Conservation (phyloP, 2,113 vertebrate species). For the Rhinopomastus cyanomelas region DNA sequence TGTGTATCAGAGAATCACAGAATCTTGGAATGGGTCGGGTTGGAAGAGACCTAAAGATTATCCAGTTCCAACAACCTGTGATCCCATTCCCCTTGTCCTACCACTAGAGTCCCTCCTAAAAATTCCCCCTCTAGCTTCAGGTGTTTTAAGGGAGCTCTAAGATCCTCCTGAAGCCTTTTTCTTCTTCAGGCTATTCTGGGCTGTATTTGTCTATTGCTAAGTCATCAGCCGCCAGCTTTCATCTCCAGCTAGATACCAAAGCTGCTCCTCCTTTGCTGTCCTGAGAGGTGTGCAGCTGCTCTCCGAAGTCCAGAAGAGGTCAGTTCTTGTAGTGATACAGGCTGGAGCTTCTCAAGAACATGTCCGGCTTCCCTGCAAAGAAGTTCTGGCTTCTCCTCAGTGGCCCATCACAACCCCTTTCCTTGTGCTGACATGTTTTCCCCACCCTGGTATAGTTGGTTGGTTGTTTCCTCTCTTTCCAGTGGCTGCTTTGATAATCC, state of each 20-base stretch:
- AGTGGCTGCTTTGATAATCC: background rate
- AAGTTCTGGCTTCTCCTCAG: background rate
- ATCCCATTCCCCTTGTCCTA: too few relatives aligned
- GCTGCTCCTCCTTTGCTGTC: background rate
- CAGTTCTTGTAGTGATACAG: fast-evolving
- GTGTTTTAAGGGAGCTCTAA: too few relatives aligned
- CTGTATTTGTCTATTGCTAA: too few relatives aligned
- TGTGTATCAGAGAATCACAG: too few relatives aligned
- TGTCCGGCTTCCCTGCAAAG: background rate
- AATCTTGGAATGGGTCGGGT: too few relatives aligned
- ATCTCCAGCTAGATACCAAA: background rate
- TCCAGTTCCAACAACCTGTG: too few relatives aligned
- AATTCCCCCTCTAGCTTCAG: too few relatives aligned
- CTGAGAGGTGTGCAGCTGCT: background rate
- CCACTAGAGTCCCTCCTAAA: too few relatives aligned
- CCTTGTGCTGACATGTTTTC: background rate
- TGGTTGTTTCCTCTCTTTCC: background rate
- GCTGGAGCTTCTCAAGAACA: background rate
- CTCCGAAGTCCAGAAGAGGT: background rate
- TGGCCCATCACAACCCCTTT: background rate
- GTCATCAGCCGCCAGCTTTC: background rate
- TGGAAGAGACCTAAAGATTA: too few relatives aligned
- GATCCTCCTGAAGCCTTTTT: too few relatives aligned
- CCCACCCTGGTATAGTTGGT: background rate
- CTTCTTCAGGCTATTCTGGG: too few relatives aligned